phyloP scores from a whole-genome alignment of 1,140 invertebrate genomes.

The Idris sp. region DNA sequence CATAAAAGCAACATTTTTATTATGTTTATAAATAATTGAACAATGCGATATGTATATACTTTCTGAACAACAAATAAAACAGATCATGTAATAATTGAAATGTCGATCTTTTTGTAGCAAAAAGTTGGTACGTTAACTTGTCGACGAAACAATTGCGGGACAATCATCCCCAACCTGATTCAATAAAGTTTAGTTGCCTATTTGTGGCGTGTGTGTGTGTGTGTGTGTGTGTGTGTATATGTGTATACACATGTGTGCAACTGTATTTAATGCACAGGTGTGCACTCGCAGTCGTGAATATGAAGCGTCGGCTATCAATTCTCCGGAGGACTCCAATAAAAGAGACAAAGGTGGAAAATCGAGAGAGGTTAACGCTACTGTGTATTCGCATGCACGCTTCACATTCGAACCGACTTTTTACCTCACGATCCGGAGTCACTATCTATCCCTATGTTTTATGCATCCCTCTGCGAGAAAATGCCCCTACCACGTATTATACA shows the following conservation, averaged over 20 bases:
- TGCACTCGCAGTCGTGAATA: constrained; percentile 49
- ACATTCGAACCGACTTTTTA: constrained; percentile 59
- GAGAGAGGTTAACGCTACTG: constrained; percentile 43
- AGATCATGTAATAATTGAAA: constrained; percentile 17
- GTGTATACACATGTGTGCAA: constrained; percentile 17
- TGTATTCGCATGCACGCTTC: constrained; percentile 54
- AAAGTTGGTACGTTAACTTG: constrained; percentile 26
- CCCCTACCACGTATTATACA: constrained; percentile 48
- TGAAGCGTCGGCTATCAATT: constrained; percentile 64
- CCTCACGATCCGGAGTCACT: constrained; percentile 44
- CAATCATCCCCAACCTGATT: constrained; percentile 52
- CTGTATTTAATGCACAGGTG: constrained; percentile 50
- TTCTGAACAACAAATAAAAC: constrained; percentile 8
- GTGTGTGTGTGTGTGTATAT: constrained; percentile 23
- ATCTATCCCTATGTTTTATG: constrained; percentile 64
- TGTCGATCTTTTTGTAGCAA: constrained; percentile 16
- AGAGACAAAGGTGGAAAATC: constrained; percentile 63
- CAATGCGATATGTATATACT: constrained; percentile 10
- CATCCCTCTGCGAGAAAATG: constrained; percentile 57
- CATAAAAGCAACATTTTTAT: constrained; percentile 8
- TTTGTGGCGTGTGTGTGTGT: constrained; percentile 27
- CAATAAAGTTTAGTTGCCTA: constrained; percentile 57
- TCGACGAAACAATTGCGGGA: constrained; percentile 44
- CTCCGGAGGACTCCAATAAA: constrained; percentile 61
- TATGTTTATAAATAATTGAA: constrained; percentile 8